Evolutionary conservation across 2,113 vertebrate species (phyloP).

Genomic region (Choloepus hoffmanni): DNA sequence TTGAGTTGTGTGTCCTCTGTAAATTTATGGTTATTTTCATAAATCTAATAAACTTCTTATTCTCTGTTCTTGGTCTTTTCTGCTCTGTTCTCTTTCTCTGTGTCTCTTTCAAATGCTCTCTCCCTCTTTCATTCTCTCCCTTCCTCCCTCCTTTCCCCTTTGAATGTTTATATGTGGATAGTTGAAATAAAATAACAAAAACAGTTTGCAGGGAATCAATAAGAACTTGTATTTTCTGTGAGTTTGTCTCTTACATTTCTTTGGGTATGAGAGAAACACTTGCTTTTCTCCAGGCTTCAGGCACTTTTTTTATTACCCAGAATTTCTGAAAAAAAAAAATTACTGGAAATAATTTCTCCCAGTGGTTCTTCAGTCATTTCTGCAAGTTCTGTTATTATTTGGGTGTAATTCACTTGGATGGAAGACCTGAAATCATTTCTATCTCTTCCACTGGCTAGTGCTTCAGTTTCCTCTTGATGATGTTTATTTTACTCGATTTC

Average conservation of each 20-base stretch:
- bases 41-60: background rate
- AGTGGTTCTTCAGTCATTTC: slow-evolving; percentile 28
- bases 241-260: slow-evolving; percentile 57
- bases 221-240: slow-evolving; percentile 39
- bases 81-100: background rate
- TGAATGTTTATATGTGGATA: background rate
- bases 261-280: slow-evolving; percentile 9
- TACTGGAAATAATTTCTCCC: slow-evolving; percentile 28
- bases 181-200: slow-evolving; percentile 28
- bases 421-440: slow-evolving; percentile 63
- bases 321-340: slow-evolving; percentile 34
- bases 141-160: background rate
- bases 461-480: slow-evolving; percentile 61
- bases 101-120: background rate
- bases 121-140: background rate
- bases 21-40: slow-evolving; percentile 49
- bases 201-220: background rate
- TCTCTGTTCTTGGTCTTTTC: background rate
- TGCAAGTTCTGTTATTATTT: slow-evolving; percentile 42
- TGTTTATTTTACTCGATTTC: slow-evolving; percentile 59
- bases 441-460: slow-evolving; percentile 37
- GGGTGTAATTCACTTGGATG: slow-evolving; percentile 47
- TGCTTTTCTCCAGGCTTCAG: background rate
- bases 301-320: slow-evolving; percentile 22
- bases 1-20: background rate